phyloP scores from a whole-genome alignment of 2,888 invertebrate genomes.

The Ectemnius continuus region DNA sequence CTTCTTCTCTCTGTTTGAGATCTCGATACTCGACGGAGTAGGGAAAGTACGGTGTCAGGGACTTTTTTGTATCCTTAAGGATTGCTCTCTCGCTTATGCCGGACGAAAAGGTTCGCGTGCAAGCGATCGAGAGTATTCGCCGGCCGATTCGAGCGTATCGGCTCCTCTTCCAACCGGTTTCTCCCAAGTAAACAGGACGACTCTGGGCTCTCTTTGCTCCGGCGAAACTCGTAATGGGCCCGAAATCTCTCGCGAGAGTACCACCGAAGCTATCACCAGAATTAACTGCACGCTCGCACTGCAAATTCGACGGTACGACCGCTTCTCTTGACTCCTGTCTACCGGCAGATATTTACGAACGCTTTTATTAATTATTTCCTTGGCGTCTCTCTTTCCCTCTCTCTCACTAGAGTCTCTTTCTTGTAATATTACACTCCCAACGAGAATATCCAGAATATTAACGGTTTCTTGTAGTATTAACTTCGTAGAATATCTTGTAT shows the following conservation, averaged over 20 bases:
- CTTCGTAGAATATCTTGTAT: too few species aligned
- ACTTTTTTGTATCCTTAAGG: background rate
- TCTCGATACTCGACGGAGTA: background rate
- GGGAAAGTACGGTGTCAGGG: background rate
- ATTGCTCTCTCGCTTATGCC: background rate
- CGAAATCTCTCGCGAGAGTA: slow-evolving; percentile 6
- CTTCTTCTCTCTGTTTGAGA: too few species aligned
- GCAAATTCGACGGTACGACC: background rate
- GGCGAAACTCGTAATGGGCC: background rate
- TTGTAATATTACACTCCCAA: slow-evolving; percentile 10
- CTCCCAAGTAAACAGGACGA: slow-evolving; percentile 17
- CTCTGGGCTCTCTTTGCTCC: background rate
- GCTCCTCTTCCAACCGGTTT: slow-evolving; percentile 28
- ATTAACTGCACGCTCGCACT: background rate
- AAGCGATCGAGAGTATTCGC: slow-evolving; percentile 23
- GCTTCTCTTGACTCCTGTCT: background rate
- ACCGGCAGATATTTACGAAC: background rate
- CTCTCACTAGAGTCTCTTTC: background rate
- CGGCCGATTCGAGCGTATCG: slow-evolving; percentile 20
- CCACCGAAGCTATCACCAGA: background rate
- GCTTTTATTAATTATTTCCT: background rate
- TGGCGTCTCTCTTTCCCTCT: background rate
- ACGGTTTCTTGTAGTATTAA: background rate
- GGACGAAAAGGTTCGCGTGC: background rate
- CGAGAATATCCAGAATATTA: background rate